These are phyloP conservation scores for Varecia variegata DNA, from an alignment of 2,797 vertebrate genomes.

Conservation along the genomic window DNA sequence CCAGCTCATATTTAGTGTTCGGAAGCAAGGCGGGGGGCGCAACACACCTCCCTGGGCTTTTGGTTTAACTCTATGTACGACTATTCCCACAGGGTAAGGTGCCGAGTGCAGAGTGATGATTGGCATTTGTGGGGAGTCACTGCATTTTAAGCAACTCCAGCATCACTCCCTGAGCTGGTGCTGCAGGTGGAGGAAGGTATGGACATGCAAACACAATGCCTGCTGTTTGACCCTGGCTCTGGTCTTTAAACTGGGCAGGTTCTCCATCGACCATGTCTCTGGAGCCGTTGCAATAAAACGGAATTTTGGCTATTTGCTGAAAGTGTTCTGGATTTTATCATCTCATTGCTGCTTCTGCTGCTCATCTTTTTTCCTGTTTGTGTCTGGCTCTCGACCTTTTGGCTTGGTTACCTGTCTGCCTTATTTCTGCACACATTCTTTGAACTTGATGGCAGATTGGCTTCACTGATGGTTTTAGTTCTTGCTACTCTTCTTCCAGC, in stretches of 20 bases:
- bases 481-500: not conserved
- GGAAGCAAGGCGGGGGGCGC: not conserved
- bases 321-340: not conserved
- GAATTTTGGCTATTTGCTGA: not conserved
- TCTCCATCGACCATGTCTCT: not conserved
- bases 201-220: not conserved
- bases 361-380: not conserved
- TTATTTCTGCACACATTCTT: not conserved
- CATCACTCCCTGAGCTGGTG: not conserved
- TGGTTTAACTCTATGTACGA: not conserved
- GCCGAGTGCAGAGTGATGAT: not conserved
- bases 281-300: not conserved
- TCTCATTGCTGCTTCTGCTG: not conserved
- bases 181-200: not conserved
- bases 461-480: not conserved
- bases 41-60: not conserved
- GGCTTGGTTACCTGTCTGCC: not conserved
- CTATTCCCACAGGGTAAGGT: not conserved
- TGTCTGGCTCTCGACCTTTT: not conserved
- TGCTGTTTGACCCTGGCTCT: not conserved
- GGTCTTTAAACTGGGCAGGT: not conserved
- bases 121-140: not conserved
- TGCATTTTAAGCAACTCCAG: not conserved
- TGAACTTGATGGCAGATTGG: not conserved
- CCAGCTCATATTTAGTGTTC: conserved; percentile 40